phyloP scores from a whole-genome alignment of 2,888 invertebrate species.

The Rugalucina vietnamica region DNA sequence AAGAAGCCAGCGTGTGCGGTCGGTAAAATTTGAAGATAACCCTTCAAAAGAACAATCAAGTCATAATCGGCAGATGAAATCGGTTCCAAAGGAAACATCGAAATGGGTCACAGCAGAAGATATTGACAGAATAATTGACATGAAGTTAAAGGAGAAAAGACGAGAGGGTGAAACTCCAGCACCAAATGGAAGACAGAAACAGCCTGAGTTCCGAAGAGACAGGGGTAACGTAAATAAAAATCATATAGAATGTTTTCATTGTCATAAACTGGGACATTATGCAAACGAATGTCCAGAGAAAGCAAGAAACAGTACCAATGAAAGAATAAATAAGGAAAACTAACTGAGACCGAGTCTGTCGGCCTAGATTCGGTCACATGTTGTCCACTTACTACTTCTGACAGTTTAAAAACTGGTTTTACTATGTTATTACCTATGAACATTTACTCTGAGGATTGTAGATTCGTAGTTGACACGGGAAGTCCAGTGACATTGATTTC shows the following conservation, averaged over 20 bases:
- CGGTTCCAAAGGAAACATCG: not conserved
- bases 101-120: not conserved
- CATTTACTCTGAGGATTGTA: not conserved
- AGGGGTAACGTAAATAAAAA: not conserved
- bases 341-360: conserved; percentile 41
- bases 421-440: not conserved
- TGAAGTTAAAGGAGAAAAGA: not conserved
- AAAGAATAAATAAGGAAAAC: conserved; percentile 29
- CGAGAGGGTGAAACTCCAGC: no score
- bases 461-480: conserved; percentile 16
- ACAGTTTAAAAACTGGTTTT: not conserved
- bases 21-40: not conserved
- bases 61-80: not conserved
- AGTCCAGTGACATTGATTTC: not conserved
- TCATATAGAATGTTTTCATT: not conserved
- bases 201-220: not conserved
- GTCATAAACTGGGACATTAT: not conserved
- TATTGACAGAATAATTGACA: not conserved
- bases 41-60: not conserved
- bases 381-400: not conserved
- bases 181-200: not conserved
- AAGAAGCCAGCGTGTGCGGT: not conserved
- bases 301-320: not conserved
- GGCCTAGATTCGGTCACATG: conserved; percentile 43
- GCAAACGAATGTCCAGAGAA: not conserved